phyloP scores from a whole-genome alignment of 2,113 vertebrate species.

The Coregonus clupeaformis region DNA sequence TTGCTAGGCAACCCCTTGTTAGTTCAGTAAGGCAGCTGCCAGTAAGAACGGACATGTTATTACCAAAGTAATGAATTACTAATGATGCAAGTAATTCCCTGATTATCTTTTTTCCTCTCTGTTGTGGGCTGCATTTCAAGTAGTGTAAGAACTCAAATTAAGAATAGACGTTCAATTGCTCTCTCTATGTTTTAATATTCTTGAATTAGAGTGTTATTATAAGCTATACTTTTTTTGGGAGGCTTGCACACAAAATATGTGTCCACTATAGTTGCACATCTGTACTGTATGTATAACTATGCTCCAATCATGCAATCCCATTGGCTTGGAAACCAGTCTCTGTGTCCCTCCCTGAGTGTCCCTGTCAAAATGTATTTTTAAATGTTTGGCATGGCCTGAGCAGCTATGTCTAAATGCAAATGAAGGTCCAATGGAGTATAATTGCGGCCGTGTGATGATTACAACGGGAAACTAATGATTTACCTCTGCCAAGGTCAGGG shows the following conservation, averaged over 20 bases:
- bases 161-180: background rate
- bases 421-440: constrained; percentile 77
- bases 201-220: background rate
- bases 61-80: constrained; percentile 22
- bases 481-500: constrained; percentile 84
- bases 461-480: constrained; percentile 83
- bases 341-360: background rate
- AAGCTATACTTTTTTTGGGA: background rate
- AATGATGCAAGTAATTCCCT: constrained; percentile 25
- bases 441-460: constrained; percentile 79
- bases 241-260: background rate
- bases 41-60: constrained; percentile 26
- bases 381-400: constrained; percentile 27
- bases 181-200: background rate
- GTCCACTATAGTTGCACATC: background rate
- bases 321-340: background rate
- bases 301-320: background rate
- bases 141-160: background rate
- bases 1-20: constrained; percentile 34
- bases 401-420: constrained; percentile 76
- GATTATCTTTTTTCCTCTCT: constrained; percentile 11
- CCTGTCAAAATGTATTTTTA: constrained; percentile 9
- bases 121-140: constrained; percentile 15
- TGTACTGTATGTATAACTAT: background rate
- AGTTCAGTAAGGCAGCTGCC: constrained; percentile 11